These are phyloP conservation scores for Pungitius pungitius DNA, from an alignment of 2,113 vertebrate genomes.

Conservation along the genomic window DNA sequence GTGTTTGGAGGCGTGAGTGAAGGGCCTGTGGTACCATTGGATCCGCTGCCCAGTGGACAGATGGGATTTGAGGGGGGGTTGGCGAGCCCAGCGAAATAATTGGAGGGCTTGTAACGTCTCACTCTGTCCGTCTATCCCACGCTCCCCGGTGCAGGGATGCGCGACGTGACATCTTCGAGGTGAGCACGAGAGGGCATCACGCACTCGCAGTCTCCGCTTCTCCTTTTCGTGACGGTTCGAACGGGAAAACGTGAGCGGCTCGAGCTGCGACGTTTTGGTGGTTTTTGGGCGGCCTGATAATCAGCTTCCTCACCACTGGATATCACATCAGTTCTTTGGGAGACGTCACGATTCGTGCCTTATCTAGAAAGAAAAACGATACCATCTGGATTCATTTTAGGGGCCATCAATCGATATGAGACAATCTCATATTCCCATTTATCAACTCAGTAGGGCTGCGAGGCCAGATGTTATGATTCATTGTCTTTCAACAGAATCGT, in stretches of 20 bases:
- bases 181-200: not conserved
- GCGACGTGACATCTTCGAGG: not conserved
- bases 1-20: conserved; percentile 38
- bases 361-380: not conserved
- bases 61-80: not conserved
- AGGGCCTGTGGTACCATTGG: conserved; percentile 26
- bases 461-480: not conserved
- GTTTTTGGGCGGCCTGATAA: not conserved
- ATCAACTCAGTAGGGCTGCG: not conserved
- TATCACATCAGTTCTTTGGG: not conserved
- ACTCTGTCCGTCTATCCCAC: not conserved
- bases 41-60: conserved; percentile 34
- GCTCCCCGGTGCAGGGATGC: not conserved
- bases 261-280: not conserved
- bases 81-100: conserved; percentile 16
- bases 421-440: not conserved
- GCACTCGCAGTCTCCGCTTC: conserved; percentile 15
- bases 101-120: conserved; percentile 17
- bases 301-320: not conserved
- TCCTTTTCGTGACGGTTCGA: conserved; percentile 25
- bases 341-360: not conserved
- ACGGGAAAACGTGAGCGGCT: conserved; percentile 40
- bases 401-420: not conserved
- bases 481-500: not conserved
- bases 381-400: not conserved